phyloP scores from a whole-genome alignment of 2,113 vertebrate genomes.

The Azemiops feae region DNA sequence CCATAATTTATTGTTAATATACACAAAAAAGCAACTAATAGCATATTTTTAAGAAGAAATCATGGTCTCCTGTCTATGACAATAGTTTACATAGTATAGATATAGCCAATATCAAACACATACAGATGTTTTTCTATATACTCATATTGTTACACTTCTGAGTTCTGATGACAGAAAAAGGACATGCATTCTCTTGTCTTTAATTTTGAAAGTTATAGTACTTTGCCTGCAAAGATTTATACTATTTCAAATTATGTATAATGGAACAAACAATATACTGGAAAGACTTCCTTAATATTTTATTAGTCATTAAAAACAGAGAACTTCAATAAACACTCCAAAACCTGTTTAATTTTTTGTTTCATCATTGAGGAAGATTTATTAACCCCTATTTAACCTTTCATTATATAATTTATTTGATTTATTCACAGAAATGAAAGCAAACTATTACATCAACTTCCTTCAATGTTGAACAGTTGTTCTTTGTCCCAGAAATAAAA shows the following conservation, averaged over 20 bases:
- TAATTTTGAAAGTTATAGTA: not conserved
- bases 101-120: not conserved
- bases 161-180: not conserved
- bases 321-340: conserved; percentile 44
- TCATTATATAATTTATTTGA: conserved; percentile 63
- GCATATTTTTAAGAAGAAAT: not conserved
- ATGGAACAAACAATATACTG: conserved; percentile 21
- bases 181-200: not conserved
- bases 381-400: conserved; percentile 63
- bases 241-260: conserved; percentile 19
- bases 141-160: too few relatives aligned
- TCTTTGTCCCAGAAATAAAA: conserved; percentile 30
- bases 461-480: conserved; percentile 45
- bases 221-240: conserved; percentile 3
- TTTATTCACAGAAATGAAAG: conserved; percentile 60
- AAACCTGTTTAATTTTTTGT: conserved; percentile 60
- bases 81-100: not conserved
- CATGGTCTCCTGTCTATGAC: not conserved
- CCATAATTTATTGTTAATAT: not conserved
- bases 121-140: not conserved
- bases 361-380: conserved; percentile 64
- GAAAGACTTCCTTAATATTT: conserved; percentile 46
- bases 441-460: conserved; percentile 54
- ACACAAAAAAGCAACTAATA: not conserved
- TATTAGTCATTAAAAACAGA: conserved; percentile 35